These are phyloP conservation scores for Hoplodrina blanda DNA, from an alignment of 2,888 invertebrate genomes.

Conservation along the genomic window DNA sequence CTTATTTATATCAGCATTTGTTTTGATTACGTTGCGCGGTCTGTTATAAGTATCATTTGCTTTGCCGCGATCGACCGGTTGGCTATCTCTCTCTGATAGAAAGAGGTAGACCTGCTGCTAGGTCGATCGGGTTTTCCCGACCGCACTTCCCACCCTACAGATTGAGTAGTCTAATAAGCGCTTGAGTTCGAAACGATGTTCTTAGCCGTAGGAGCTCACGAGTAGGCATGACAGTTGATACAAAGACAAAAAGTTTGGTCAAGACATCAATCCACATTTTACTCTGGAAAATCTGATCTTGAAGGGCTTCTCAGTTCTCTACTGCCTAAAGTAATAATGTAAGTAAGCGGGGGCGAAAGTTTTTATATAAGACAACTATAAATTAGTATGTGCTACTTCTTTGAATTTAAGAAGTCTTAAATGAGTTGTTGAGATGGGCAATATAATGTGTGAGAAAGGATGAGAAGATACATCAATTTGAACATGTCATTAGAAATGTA, in stretches of 20 bases:
- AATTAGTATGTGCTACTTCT: slow-evolving; percentile 23
- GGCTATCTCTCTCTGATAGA: too few relatives aligned
- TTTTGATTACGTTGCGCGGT: too few relatives aligned
- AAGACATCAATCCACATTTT: neutral
- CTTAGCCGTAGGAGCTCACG: slow-evolving; percentile 11
- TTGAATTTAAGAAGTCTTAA: slow-evolving; percentile 17
- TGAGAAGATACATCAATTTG: slow-evolving; percentile 26
- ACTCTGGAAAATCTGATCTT: neutral
- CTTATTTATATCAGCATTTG: too few relatives aligned
- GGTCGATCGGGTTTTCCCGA: too few relatives aligned
- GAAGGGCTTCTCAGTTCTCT: slow-evolving; percentile 8
- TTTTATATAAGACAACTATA: slow-evolving; percentile 17
- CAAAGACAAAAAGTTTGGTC: neutral
- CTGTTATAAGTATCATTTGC: too few relatives aligned
- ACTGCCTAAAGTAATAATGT: slow-evolving; percentile 10
- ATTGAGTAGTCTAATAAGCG: too few relatives aligned
- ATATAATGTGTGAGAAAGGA: neutral
- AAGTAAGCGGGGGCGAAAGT: slow-evolving; percentile 21
- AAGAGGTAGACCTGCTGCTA: too few relatives aligned
- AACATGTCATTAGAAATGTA: slow-evolving; percentile 53
- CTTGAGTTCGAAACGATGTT: too few relatives aligned
- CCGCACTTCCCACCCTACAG: too few relatives aligned
- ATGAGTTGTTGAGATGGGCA: slow-evolving; percentile 1
- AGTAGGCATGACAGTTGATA: slow-evolving; percentile 1
- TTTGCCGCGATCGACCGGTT: too few relatives aligned